Conservation (phyloP, 2,113 vertebrate genomes). For the Nothoprocta pentlandii region DNA sequence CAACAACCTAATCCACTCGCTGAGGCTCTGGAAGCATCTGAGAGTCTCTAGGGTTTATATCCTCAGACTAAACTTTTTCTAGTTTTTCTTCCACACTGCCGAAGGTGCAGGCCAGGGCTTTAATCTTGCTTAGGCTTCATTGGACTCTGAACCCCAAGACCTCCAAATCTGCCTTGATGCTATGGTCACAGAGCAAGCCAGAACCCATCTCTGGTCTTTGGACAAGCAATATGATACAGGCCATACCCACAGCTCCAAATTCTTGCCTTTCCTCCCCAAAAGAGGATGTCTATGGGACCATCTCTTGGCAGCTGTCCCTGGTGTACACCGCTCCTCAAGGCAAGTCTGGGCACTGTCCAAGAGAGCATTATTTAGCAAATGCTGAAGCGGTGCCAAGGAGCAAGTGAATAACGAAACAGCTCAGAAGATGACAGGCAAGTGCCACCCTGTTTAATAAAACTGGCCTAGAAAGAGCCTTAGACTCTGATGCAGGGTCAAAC, state of each 20-base stretch:
- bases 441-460: neutral
- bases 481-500: neutral
- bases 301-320: neutral
- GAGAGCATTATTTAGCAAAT: too few species aligned
- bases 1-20: neutral
- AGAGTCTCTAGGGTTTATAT: neutral
- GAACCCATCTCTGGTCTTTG: neutral
- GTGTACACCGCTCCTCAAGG: neutral
- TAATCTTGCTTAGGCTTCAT: neutral
- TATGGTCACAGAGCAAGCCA: neutral
- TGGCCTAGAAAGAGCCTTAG: neutral
- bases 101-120: neutral
- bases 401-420: neutral
- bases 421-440: neutral
- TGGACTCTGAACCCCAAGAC: neutral
- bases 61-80: neutral
- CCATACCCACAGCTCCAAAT: neutral
- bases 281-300: accelerated
- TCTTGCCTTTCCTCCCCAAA: neutral
- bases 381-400: neutral
- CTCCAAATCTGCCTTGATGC: accelerated
- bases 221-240: neutral
- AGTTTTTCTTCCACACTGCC: neutral
- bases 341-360: neutral
- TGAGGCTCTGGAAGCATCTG: neutral